Conservation (phyloP, 1,140 invertebrate genomes). For the Leptopilina boulardi region DNA sequence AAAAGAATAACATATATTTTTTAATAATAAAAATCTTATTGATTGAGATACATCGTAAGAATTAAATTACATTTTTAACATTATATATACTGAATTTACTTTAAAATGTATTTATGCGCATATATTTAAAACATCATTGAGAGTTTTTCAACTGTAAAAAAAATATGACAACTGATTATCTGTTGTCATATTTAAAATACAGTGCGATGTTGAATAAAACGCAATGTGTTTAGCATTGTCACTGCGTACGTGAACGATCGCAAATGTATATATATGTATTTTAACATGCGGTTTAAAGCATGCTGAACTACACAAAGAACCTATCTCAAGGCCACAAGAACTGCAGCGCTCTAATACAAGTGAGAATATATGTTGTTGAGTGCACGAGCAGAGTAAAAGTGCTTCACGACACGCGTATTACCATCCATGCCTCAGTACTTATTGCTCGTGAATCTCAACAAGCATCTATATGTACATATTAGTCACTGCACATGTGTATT, state of each 20-base stretch:
- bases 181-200: background rate
- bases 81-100: too few species aligned
- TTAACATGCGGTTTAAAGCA: constrained; percentile 55
- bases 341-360: constrained; percentile 60
- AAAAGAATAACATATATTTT: too few species aligned
- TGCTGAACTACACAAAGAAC: constrained; percentile 74
- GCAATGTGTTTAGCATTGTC: constrained; percentile 15
- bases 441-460: constrained; percentile 52
- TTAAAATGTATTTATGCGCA: too few species aligned
- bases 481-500: constrained; percentile 36
- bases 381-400: constrained; percentile 64
- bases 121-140: too few species aligned
- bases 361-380: constrained; percentile 40
- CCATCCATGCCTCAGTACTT: constrained; percentile 44
- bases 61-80: too few species aligned
- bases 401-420: constrained; percentile 48
- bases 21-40: too few species aligned
- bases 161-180: background rate
- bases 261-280: constrained; percentile 49
- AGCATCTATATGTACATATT: constrained; percentile 46
- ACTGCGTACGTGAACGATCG: constrained; percentile 55
- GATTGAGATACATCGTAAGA: too few species aligned
- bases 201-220: background rate
- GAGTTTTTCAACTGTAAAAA: background rate
- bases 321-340: constrained; percentile 71